Conservation (phyloP, 1,140 invertebrate genomes). For the Musca domestica region DNA sequence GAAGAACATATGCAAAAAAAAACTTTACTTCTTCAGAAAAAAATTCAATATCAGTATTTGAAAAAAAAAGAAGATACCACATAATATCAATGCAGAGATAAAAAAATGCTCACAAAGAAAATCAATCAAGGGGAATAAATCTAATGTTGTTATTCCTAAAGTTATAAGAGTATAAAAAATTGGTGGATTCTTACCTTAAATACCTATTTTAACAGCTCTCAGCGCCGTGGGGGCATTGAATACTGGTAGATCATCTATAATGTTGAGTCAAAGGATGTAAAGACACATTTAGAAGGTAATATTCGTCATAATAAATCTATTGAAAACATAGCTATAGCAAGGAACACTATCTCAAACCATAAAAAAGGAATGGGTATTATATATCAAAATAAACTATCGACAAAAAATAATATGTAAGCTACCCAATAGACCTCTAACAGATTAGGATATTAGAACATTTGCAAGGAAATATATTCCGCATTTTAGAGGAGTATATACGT, state of each 20-base stretch:
- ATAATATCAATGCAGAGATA: constrained; percentile 10
- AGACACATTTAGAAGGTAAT: constrained; percentile 32
- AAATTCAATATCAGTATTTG: not conserved
- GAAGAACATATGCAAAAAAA: not conserved
- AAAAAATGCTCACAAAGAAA: constrained; percentile 25
- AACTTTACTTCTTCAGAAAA: not conserved
- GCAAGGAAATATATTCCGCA: constrained; percentile 14
- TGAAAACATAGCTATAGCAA: constrained; percentile 37
- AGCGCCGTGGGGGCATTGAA: constrained; percentile 32
- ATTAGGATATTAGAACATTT: constrained; percentile 18
- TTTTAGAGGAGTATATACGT: constrained; percentile 27
- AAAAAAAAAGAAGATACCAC: constrained; percentile 16
- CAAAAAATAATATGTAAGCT: no score
- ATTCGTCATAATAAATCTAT: constrained; percentile 41
- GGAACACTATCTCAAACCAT: constrained; percentile 39
- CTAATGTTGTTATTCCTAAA: constrained; percentile 33
- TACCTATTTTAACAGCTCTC: constrained; percentile 51
- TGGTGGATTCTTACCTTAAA: constrained; percentile 41
- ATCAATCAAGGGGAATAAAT: constrained; percentile 26
- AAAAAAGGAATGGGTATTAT: constrained; percentile 28
- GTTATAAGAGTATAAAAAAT: constrained; percentile 46
- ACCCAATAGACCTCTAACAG: constrained; percentile 23
- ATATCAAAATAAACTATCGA: constrained; percentile 22
- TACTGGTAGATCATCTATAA: constrained; percentile 32
- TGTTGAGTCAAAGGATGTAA: constrained; percentile 32